phyloP scores from a whole-genome alignment of 2,888 invertebrate species.

The Hirtodrosophila duncani region DNA sequence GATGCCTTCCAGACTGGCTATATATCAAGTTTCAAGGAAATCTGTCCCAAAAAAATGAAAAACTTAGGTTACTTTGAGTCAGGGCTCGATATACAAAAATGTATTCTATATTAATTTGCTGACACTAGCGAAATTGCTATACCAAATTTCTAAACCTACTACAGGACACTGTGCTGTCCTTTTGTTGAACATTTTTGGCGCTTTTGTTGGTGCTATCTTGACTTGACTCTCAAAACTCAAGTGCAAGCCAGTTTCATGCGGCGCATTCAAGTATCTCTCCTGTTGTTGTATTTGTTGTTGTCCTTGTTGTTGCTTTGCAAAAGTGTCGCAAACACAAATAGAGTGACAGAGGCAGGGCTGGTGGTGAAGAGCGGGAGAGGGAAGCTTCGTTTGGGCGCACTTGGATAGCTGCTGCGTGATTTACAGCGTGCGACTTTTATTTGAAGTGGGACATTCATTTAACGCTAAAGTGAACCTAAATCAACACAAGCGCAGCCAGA shows the following conservation, averaged over 20 bases:
- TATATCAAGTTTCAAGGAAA: no score
- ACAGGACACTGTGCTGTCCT: no score
- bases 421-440: conserved; percentile 71
- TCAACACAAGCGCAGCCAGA: conserved; percentile 49
- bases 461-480: conserved; percentile 71
- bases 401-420: conserved; percentile 52
- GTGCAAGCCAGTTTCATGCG: conserved; percentile 64
- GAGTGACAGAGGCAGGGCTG: no score
- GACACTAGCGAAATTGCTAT: no score
- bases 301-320: conserved; percentile 28
- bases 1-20: no score
- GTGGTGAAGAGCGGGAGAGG: background rate
- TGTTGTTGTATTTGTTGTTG: conserved; percentile 18
- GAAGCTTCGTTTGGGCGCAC: conserved; percentile 29
- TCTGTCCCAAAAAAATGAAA: no score
- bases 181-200: no score
- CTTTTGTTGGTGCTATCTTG: no score
- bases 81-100: no score
- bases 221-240: conserved; percentile 65
- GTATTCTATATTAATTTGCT: no score
- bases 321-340: conserved; percentile 72
- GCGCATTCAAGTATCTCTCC: conserved; percentile 49
- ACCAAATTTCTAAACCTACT: no score
- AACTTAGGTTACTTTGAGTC: no score
- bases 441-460: conserved; percentile 73